These are phyloP conservation scores for Coregonus sp. DNA, from an alignment of 2,797 vertebrate species.

Conservation along the genomic window DNA sequence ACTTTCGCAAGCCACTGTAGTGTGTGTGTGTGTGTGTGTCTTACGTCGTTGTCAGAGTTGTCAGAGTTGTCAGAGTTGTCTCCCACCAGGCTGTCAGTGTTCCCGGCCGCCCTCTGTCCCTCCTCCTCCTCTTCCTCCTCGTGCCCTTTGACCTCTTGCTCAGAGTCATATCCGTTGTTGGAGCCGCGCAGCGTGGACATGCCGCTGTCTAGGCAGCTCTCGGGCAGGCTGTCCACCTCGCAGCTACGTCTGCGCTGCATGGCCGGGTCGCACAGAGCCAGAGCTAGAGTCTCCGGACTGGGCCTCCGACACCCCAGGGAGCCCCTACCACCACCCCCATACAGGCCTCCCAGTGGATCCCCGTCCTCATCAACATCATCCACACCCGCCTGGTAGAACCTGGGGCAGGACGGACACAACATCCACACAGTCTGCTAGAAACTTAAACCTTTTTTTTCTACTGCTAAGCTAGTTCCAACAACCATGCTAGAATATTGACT, in stretches of 20 bases:
- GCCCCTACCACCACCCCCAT: slow-evolving; percentile 4
- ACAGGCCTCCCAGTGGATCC: slow-evolving; percentile 52
- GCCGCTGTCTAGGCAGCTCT: slow-evolving; percentile 91
- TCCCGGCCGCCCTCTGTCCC: slow-evolving; percentile 57
- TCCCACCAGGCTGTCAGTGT: slow-evolving; percentile 67
- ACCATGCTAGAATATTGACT: no score
- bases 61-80: slow-evolving; percentile 82
- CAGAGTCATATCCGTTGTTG: slow-evolving; percentile 85
- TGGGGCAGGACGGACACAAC: slow-evolving; percentile 52
- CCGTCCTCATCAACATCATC: slow-evolving; percentile 86
- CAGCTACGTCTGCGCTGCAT: slow-evolving; percentile 83
- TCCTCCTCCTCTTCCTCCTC: slow-evolving; percentile 71
- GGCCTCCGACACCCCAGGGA: slow-evolving; percentile 47
- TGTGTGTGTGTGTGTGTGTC: slow-evolving; percentile 27
- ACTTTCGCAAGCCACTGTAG: no score
- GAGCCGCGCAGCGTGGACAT: slow-evolving; percentile 89
- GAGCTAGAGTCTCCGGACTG: slow-evolving; percentile 71
- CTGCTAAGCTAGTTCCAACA: neutral
- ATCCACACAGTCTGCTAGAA: neutral
- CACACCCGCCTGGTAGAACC: slow-evolving; percentile 77
- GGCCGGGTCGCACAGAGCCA: slow-evolving; percentile 94
- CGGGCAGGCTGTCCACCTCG: slow-evolving; percentile 88
- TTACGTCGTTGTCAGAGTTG: slow-evolving; percentile 86
- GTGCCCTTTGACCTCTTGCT: slow-evolving; percentile 79
- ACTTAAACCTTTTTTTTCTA: neutral